These are phyloP conservation scores for Labeo catla DNA, from an alignment of 2,113 vertebrate genomes.

Conservation along the genomic window DNA sequence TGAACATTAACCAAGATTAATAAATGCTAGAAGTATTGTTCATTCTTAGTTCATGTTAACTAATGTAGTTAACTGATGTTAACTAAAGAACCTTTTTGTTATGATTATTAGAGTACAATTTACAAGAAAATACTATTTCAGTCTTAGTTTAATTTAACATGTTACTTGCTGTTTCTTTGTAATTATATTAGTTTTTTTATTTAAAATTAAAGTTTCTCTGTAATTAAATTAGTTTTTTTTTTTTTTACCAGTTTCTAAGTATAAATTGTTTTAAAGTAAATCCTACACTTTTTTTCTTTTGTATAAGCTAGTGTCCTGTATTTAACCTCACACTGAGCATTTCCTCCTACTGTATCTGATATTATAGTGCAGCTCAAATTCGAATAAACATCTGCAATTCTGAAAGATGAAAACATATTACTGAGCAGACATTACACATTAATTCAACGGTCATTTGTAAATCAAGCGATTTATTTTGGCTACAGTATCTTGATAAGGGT, in stretches of 20 bases:
- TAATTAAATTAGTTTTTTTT: too few species aligned
- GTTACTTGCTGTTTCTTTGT: not conserved
- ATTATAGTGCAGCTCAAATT: slow-evolving; percentile 15
- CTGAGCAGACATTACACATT: slow-evolving; percentile 30
- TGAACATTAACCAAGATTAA: too few species aligned
- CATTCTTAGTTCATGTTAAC: too few species aligned
- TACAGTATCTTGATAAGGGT: not conserved
- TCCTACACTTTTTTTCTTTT: not conserved
- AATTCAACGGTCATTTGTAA: slow-evolving; percentile 41
- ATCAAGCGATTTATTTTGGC: slow-evolving; percentile 39
- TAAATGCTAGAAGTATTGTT: too few species aligned
- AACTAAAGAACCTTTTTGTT: too few species aligned
- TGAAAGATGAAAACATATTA: slow-evolving; percentile 42
- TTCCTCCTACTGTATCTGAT: slow-evolving; percentile 11
- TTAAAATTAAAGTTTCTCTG: too few species aligned
- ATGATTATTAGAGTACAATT: not conserved
- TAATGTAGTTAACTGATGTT: too few species aligned
- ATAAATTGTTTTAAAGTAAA: not conserved
- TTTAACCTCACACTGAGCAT: slow-evolving; percentile 55
- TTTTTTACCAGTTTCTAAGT: not conserved
- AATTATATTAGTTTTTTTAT: too few species aligned
- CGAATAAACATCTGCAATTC: slow-evolving; percentile 28
- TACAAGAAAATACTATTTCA: not conserved
- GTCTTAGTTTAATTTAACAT: not conserved
- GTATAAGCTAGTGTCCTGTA: slow-evolving; percentile 56